phyloP scores from a whole-genome alignment of 1,140 invertebrate species.

The Acromyrmex charruanus region DNA sequence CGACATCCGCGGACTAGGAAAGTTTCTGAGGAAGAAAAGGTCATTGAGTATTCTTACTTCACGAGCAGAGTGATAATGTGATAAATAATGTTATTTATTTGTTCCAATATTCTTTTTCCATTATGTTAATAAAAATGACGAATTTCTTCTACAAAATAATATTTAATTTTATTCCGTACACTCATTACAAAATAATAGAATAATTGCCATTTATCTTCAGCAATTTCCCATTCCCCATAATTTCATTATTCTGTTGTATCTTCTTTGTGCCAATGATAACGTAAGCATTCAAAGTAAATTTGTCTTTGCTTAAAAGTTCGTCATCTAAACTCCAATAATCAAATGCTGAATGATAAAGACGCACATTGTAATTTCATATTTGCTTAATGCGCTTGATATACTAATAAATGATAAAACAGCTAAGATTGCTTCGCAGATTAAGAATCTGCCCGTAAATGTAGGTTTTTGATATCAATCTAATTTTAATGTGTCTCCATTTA shows the following conservation, averaged over 20 bases:
- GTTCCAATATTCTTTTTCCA: not conserved
- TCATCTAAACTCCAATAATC: not conserved
- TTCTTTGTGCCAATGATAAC: not conserved
- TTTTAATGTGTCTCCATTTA: too few species aligned
- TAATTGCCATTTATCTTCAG: not conserved
- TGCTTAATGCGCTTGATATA: not conserved
- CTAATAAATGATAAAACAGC: not conserved
- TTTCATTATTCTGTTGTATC: too few species aligned
- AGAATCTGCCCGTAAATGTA: too few species aligned
- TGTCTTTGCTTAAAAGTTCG: not conserved
- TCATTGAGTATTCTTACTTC: not conserved
- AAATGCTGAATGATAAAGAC: not conserved
- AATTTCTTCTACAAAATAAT: not conserved
- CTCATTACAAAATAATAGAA: not conserved
- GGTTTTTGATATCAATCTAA: too few species aligned
- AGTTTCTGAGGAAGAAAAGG: conserved; percentile 69
- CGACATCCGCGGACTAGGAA: conserved; percentile 73
- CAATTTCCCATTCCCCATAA: not conserved
- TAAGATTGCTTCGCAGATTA: not conserved
- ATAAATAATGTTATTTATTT: not conserved
- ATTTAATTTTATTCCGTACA: not conserved
- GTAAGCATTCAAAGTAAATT: not conserved
- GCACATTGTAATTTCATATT: not conserved
- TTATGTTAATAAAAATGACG: not conserved
- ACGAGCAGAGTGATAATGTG: not conserved